Evolutionary conservation across 2,797 vertebrate genomes (phyloP), one percentile per base, ranked within the genome.

Genomic region (Zalophus californianus): DNA sequence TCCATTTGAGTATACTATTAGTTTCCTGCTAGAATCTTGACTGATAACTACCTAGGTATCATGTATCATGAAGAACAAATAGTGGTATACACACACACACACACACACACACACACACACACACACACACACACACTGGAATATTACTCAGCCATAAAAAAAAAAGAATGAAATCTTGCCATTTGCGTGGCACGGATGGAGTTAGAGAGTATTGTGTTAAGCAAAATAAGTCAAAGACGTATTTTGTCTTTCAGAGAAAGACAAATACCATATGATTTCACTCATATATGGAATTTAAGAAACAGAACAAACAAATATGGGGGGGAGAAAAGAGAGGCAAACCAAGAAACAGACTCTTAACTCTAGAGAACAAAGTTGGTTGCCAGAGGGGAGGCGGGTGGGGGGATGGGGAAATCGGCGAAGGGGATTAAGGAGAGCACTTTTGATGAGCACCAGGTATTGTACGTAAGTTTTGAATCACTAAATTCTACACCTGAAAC

Each of bases 61-160:
- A 72, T 56, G 13, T 85, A 52, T 66, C 62, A 72, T 56, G 35
- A 95, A 90, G 44, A 78, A 12, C 78, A 79, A 87, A 35, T 68
- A 68, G 62, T n/a, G 32, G 62, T 66, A 32, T 66, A 29, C 21
- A 13, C 66, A 18, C 32, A n/a, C 32, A 38, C 0, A 72, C 38
- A 72, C 2, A 38, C 0, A 72, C 38, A 72, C 2, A 38, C 0
- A 72, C 38, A 72, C 2, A 38, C 0, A 72, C 38, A 72, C 2
- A 38, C 0, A 72, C n/a, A n/a, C 35, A 35, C 35, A 35, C 20
- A 38, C 0, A 72, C 38, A 72, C 2, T 14, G 38, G 38, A 72
- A 38, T 72, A 72, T 72, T 41, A 72, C 38, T 72, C 38, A 44
- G 13, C 70, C 25, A 27, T 48, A 29, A 75, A 27, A 44, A 44